Conservation (phyloP, 2,797 vertebrate genomes). For the Pelobates cultripes region DNA sequence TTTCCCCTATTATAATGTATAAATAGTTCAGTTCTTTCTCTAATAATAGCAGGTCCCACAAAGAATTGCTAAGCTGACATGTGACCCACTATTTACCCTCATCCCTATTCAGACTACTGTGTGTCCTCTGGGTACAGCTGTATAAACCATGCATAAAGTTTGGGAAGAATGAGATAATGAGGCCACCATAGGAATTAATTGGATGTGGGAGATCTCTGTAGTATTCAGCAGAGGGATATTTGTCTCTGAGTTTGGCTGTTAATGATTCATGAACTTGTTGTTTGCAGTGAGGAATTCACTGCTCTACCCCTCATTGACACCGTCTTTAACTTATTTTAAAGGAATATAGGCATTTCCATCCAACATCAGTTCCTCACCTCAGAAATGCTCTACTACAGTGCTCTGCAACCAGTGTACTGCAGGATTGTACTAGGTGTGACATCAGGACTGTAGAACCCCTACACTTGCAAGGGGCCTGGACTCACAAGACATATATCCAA, state of each 20-base stretch:
- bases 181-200: slow-evolving; percentile 31
- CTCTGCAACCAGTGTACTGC: no score
- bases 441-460: no score
- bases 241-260: slow-evolving; percentile 6
- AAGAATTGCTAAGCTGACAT: slow-evolving; percentile 6
- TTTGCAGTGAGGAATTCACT: not conserved
- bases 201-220: slow-evolving; percentile 40
- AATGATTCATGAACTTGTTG: slow-evolving; percentile 26
- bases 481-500: no score
- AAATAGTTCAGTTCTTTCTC: slow-evolving; percentile 27
- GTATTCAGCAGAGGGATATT: slow-evolving; percentile 35
- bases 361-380: no score
- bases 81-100: slow-evolving; percentile 24
- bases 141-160: slow-evolving; percentile 23
- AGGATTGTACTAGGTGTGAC: no score
- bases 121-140: slow-evolving; percentile 40
- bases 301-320: not conserved
- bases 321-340: not conserved
- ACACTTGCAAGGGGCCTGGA: no score
- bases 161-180: slow-evolving; percentile 36
- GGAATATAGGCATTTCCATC: no score
- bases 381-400: no score
- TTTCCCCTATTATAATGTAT: slow-evolving; percentile 2
- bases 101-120: slow-evolving; percentile 20
- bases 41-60: slow-evolving; percentile 39